Conservation (phyloP, 1,140 invertebrate genomes). For the Drosophila bocki region DNA sequence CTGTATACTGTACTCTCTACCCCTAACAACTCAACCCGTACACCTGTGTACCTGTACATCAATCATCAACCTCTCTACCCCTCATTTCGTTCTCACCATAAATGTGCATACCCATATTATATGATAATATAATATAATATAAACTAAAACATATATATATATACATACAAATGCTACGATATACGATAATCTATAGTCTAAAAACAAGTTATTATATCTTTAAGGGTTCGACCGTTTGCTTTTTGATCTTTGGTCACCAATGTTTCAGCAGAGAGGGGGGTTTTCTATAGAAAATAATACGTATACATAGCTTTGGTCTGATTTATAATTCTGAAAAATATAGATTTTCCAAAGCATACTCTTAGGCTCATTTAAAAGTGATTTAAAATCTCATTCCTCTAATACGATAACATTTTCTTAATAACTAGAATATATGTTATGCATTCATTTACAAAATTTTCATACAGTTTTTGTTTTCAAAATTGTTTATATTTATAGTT, state of each 20-base stretch:
- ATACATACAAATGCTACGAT: constrained; percentile 5
- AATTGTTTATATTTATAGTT: neutral
- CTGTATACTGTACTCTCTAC: constrained; percentile 55
- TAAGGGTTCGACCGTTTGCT: constrained; percentile 34
- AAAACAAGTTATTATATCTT: constrained; percentile 18
- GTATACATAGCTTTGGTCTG: neutral
- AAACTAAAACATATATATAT: neutral
- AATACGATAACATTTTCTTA: no score
- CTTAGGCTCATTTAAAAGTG: neutral
- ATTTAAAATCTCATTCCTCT: neutral
- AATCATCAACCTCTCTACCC: neutral
- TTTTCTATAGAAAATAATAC: no score
- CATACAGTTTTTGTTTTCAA: no score
- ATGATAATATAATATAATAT: neutral
- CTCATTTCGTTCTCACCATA: constrained; percentile 8
- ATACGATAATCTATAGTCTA: constrained; percentile 34
- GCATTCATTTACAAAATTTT: no score
- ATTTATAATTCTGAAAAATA: no score
- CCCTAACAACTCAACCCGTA: constrained; percentile 39
- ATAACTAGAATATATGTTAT: no score
- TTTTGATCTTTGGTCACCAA: constrained; percentile 28
- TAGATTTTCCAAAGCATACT: no score
- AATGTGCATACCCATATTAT: constrained; percentile 26
- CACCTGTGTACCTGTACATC: constrained; percentile 10
- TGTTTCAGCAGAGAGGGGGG: constrained; percentile 5